These are phyloP conservation scores for Oenanthe oenanthe DNA, from an alignment of 2,113 vertebrate species.

Conservation along the genomic window DNA sequence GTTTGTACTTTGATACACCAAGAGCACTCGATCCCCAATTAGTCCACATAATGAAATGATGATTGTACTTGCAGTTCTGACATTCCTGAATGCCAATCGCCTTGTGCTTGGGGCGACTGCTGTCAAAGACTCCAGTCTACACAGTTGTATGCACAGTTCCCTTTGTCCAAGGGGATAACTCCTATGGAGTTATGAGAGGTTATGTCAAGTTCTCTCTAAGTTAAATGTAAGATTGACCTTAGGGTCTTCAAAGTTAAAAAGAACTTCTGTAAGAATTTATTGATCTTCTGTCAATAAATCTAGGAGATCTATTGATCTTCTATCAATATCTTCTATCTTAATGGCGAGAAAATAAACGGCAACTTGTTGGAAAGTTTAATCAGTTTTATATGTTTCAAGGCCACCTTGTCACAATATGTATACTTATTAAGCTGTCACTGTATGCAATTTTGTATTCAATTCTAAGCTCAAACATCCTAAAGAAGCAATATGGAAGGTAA, in stretches of 20 bases:
- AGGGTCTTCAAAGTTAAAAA: not conserved
- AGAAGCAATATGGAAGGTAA: not conserved
- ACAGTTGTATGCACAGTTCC: rapidly evolving
- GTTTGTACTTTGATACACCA: not conserved
- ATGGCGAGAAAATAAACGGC: not conserved
- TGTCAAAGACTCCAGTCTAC: not conserved
- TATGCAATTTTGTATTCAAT: not conserved
- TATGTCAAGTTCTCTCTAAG: not conserved
- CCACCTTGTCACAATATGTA: rapidly evolving
- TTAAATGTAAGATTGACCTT: not conserved
- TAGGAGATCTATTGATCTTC: not conserved
- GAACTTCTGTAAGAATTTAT: not conserved
- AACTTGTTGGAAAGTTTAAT: not conserved
- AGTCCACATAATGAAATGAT: not conserved
- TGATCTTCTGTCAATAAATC: not conserved
- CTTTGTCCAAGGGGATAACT: not conserved
- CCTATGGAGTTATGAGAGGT: rapidly evolving
- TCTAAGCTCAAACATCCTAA: not conserved
- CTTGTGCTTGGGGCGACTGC: not conserved
- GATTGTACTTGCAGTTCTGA: not conserved
- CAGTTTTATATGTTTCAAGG: not conserved
- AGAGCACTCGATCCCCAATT: not conserved
- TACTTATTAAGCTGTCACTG: not conserved
- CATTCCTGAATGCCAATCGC: not conserved
- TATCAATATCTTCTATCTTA: not conserved